Evolutionary conservation across 2,113 vertebrate species (phyloP), one percentile per base, ranked within the genome.

Genomic region (Gallinago jamesoni): DNA sequence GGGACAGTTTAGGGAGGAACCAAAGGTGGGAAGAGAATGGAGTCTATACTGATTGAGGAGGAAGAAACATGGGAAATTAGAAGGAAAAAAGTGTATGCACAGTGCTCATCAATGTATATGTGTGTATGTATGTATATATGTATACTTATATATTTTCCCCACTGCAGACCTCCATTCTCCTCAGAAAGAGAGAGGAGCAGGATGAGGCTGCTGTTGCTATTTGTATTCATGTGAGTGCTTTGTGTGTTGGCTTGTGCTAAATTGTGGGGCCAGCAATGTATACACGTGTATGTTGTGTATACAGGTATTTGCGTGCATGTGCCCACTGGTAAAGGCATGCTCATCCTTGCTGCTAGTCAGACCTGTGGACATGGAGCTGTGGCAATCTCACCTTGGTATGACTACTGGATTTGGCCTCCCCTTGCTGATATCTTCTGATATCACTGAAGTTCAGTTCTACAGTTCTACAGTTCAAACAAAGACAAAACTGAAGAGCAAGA

Each of bases 81-180:
- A 48, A 14, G 3, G 8, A 3, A 3, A 6, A 84, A 70, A 59
- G 3, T 23, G 4, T 55, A 30, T 23, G 24, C 9, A 56, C 50
- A 31, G 11, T 30, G 28, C 14, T 59, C 24, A 2, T 18, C 23
- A 27, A 8, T 10, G 8, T 59, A 43, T 25, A 8, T 16, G 23
- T 64, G n/a, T 12, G 8, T 59, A 37, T 25, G 8, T 16, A 23
- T 64, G n/a, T 39, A 15, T 35, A 16, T 30, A 37, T 30, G 4
- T 52, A 4, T 5, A 18, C 0, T 1, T 7, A 9, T 2, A 9
- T 20, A 19, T 47, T 20, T 41, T 72, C 6, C 2, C 4, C 17
- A 37, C 7, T 14, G 22, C 6, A 37, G 9, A 63, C 37, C 4
- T 87, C 5, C 5, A 37, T 10, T 2, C 15, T 57, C 5, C 25